A percentile compares a stretch with the other conserved stretches of the same genome.
phyloP scores from a whole-genome alignment of 2,797 vertebrate genomes.

The Labroides dimidiatus region DNA sequence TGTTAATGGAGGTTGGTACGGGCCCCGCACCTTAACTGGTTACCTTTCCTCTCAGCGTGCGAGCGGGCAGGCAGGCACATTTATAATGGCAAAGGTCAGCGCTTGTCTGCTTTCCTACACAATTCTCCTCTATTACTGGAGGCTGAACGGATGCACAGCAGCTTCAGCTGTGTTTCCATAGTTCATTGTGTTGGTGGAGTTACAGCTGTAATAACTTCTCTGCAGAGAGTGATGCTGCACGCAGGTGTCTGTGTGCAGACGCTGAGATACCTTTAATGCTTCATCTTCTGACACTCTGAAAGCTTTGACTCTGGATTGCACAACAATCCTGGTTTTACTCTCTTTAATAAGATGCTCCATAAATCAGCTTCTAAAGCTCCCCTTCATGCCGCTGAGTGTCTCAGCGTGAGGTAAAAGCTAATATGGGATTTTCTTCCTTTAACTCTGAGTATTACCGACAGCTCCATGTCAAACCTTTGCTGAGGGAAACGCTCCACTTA shows the following conservation, averaged over 20 bases:
- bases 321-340: constrained; percentile 16
- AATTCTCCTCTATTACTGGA: constrained; percentile 58
- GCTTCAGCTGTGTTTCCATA: constrained; percentile 57
- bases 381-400: constrained; percentile 35
- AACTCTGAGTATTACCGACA: constrained; percentile 21
- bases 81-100: constrained; percentile 82
- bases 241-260: constrained; percentile 31
- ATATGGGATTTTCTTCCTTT: constrained; percentile 47
- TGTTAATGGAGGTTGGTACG: constrained; percentile 62
- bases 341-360: constrained; percentile 38
- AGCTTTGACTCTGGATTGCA: constrained; percentile 34
- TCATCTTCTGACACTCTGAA: constrained; percentile 55
- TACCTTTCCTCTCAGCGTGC: constrained; percentile 60
- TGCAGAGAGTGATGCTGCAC: constrained; percentile 20
- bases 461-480: constrained; percentile 42
- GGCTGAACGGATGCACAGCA: constrained; percentile 62
- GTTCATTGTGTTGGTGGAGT: constrained; percentile 51
- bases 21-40: constrained; percentile 62
- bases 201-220: constrained; percentile 44
- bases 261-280: constrained; percentile 28
- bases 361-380: constrained; percentile 34
- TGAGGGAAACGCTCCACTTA: constrained; percentile 40
- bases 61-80: constrained; percentile 70
- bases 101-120: constrained; percentile 67
- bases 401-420: constrained; percentile 52